Evolutionary conservation across 2,888 invertebrate species (phyloP).

Genomic region (Chrysolina americana): DNA sequence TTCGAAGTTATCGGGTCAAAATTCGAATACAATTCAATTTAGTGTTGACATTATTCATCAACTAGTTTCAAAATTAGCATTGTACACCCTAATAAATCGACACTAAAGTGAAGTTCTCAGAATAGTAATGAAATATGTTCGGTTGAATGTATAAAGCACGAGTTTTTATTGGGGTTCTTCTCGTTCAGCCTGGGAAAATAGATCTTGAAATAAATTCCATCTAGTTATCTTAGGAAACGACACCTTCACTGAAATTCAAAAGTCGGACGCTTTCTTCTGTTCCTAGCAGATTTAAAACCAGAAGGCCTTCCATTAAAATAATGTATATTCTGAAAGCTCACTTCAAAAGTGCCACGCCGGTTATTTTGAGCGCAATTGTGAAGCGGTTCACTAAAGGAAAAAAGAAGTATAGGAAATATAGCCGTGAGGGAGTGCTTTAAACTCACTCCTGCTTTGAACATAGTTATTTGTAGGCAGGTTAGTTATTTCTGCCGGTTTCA

Average conservation of each 20-base stretch:
- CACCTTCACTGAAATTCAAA: conserved; percentile 11
- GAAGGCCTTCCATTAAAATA: conserved; percentile 27
- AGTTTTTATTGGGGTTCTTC: neutral
- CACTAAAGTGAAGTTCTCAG: neutral
- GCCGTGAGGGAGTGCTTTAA: conserved; percentile 6
- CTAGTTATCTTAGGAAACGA: neutral
- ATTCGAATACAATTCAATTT: too few species aligned
- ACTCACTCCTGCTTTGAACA: neutral
- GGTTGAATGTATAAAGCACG: too few species aligned
- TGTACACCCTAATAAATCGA: neutral
- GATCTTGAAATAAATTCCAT: neutral
- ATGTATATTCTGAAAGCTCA: conserved; percentile 30
- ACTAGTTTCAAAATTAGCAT: too few species aligned
- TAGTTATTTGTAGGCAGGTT: conserved; percentile 1
- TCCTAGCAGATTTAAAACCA: conserved; percentile 13
- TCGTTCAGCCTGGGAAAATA: neutral
- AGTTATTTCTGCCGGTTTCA: neutral
- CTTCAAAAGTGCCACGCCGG: conserved; percentile 23
- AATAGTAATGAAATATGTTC: neutral
- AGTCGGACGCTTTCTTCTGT: neutral
- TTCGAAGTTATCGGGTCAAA: too few species aligned
- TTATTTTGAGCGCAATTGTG: conserved; percentile 22
- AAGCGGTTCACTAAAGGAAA: neutral
- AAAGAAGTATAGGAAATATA: conserved; percentile 13
- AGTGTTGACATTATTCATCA: too few species aligned